Percentiles rank a stretch among this genome's conserved stretches.
Evolutionary conservation across 2,113 vertebrate genomes (phyloP).

Genomic region (Marcusenius ussheri): DNA sequence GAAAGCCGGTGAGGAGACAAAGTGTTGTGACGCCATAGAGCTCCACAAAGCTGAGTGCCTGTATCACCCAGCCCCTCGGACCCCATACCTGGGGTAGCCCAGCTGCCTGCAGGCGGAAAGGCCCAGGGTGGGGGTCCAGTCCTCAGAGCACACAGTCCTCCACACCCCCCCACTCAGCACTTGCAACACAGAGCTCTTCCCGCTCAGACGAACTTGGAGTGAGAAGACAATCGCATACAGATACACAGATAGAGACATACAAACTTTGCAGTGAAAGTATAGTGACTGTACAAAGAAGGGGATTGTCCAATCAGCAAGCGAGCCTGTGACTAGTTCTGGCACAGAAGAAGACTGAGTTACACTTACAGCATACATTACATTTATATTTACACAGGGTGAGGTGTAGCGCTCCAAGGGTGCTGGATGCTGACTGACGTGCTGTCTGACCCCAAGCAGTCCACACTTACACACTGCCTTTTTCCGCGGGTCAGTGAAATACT

Average conservation of each 20-base stretch:
- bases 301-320: not conserved
- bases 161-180: conserved; percentile 54
- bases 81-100: conserved; percentile 56
- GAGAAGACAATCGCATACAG: not conserved
- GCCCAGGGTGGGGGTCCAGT: conserved; percentile 54
- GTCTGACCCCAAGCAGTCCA: not conserved
- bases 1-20: not conserved
- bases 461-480: not conserved
- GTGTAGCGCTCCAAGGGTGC: not conserved
- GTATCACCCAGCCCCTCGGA: not conserved
- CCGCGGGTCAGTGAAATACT: not conserved
- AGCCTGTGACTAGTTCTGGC: not conserved
- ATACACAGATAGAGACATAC: conserved; percentile 13
- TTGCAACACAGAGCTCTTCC: conserved; percentile 59
- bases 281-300: not conserved
- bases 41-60: not conserved
- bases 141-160: conserved; percentile 61
- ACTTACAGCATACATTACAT: not conserved
- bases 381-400: not conserved
- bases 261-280: not conserved
- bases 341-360: not conserved
- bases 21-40: not conserved
- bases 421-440: not conserved
- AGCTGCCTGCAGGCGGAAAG: conserved; percentile 60
- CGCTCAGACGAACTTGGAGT: conserved; percentile 59